These are phyloP conservation scores for Protosalanx chinensis DNA, from an alignment of 2,797 vertebrate species.

Conservation along the genomic window DNA sequence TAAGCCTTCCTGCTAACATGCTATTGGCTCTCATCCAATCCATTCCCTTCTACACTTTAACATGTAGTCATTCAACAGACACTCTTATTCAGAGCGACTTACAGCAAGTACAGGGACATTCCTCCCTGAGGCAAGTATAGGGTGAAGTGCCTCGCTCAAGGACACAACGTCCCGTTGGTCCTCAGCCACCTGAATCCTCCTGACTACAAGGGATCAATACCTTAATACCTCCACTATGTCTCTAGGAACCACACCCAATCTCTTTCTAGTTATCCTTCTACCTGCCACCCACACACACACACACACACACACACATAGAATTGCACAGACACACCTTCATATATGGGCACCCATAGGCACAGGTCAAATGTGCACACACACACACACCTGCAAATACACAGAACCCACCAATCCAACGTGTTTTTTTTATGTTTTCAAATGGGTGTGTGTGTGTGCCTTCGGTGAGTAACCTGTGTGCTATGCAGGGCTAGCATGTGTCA, in stretches of 20 bases:
- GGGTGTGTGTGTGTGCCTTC: background rate
- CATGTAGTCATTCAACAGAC: too few relatives aligned
- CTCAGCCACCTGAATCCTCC: background rate
- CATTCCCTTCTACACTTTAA: slow-evolving; percentile 16
- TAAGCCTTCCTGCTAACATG: slow-evolving; percentile 34
- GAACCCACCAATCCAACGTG: too few relatives aligned
- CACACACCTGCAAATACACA: too few relatives aligned
- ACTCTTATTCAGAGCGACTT: too few relatives aligned
- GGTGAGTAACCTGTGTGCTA: slow-evolving; percentile 36
- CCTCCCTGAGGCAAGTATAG: too few relatives aligned
- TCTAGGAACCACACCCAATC: background rate
- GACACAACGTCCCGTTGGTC: slow-evolving; percentile 7
- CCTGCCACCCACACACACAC: background rate
- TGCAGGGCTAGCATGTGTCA: background rate
- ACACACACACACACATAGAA: background rate
- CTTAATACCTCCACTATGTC: too few relatives aligned
- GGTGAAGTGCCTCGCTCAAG: background rate
- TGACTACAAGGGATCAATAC: background rate
- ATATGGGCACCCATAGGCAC: slow-evolving; percentile 1
- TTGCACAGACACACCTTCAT: background rate
- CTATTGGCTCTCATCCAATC: slow-evolving; percentile 28
- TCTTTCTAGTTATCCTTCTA: background rate
- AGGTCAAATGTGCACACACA: background rate
- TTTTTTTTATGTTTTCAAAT: too few relatives aligned
- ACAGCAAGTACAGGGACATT: too few relatives aligned